Percentiles rank a stretch among this genome's conserved stretches.
Evolutionary conservation across 2,113 vertebrate species (phyloP).

Genomic region (Zootoca vivipara): DNA sequence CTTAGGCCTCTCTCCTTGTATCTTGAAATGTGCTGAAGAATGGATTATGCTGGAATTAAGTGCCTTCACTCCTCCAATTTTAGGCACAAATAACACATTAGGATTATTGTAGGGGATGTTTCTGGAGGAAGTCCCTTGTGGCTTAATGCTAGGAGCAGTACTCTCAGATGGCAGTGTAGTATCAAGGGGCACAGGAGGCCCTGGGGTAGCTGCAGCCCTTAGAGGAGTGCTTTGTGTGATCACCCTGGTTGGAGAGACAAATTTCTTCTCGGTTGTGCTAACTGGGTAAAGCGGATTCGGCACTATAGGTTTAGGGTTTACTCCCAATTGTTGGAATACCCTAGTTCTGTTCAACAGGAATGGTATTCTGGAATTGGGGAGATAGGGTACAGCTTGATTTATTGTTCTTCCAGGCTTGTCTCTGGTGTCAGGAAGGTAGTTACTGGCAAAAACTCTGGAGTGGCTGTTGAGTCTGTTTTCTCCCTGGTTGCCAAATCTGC

Average conservation of each 20-base stretch:
- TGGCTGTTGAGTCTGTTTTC: conserved; percentile 45
- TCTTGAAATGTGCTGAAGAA: conserved; percentile 51
- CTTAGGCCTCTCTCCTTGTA: conserved; percentile 72
- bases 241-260: conserved; percentile 26
- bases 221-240: conserved; percentile 36
- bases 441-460: conserved; percentile 70
- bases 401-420: conserved; percentile 48
- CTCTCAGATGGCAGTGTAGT: background rate
- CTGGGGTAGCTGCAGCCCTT: conserved; percentile 13
- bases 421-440: conserved; percentile 74
- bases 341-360: conserved; percentile 65
- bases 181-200: conserved; percentile 1
- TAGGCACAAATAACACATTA: conserved; percentile 55
- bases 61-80: conserved; percentile 41
- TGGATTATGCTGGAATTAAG: conserved; percentile 52
- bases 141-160: background rate
- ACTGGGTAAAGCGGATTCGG: conserved; percentile 42
- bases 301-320: conserved; percentile 40
- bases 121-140: conserved; percentile 43
- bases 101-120: conserved; percentile 29
- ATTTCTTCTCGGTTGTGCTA: conserved; percentile 41
- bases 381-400: conserved; percentile 54
- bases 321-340: conserved; percentile 47
- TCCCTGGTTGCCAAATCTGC: conserved; percentile 19
- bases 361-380: conserved; percentile 51